Base-by-base conservation (phyloP, 2,797 vertebrate species). In the Onychomys torridus region DNA sequence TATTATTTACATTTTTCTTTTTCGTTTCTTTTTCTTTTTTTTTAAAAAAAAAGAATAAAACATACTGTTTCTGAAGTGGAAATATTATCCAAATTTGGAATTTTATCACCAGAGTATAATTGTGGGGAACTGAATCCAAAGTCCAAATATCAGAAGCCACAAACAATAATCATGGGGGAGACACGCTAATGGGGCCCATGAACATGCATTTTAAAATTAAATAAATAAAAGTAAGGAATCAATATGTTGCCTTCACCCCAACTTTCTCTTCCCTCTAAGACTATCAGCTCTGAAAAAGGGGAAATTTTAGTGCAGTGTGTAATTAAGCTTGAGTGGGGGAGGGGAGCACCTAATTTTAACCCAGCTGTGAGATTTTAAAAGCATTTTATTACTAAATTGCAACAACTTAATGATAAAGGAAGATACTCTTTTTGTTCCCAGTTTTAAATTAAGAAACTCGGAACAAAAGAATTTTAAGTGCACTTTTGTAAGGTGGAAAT, bases 401-500 rank as follows among this genome's bases (percentile, higher is more conserved):
- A 94, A 96, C 94, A 91, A 78, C 10, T 95, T 94, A 89, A 97
- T 96, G 81, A 97, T 67, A 97, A 59, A 96, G 90, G 73, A 97
- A 98, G 93, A 89, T 82, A 67, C 1, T 75, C 34, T 81, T 85
- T 93, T 95, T 92, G 78, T 90, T 97, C 96, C 82, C 19, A 2
- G 91, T 40, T 67, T 96, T 93, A 91, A 98, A 97, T 92, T 96
- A 96, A 97, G 94, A 92, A 76, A 91, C 23, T 90, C 23, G 12
- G 85, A 97, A 97, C 94, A 96, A 96, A 97, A 87, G 93, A 63
- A 43, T 55, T 93, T 95, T 86, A 86, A 94, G 89, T 83, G 59
- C 89, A 82, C 95, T 96, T 96, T 87, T 93, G 34, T 95, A 95
- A 97, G 69, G 79, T 95, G 19, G 92, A 97, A 98, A 97, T 95